Percentiles rank a stretch among this genome's conserved stretches.
Conservation (phyloP, 2,888 invertebrate species). For the Erebia palarica region DNA sequence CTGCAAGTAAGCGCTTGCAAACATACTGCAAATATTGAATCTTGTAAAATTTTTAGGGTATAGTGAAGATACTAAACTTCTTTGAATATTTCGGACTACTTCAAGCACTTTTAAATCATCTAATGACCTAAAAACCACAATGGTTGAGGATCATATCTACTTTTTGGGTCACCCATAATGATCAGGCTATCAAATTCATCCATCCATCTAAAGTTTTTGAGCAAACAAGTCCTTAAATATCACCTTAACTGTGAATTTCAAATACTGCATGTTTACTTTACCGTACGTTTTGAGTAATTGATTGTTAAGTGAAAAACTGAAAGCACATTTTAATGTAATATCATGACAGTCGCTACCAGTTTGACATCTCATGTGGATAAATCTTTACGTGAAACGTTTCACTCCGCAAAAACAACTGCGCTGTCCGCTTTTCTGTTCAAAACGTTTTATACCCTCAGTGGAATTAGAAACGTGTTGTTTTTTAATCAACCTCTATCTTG, state of each 20-base stretch:
- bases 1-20: not conserved
- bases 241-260: too few relatives aligned
- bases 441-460: constrained; percentile 38
- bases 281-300: too few relatives aligned
- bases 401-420: constrained; percentile 51
- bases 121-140: not conserved
- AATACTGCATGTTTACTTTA: too few relatives aligned
- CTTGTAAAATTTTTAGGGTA: not conserved
- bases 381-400: constrained; percentile 45
- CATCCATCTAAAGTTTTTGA: too few relatives aligned
- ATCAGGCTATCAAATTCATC: too few relatives aligned
- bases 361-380: constrained; percentile 14
- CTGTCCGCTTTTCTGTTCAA: constrained; percentile 49
- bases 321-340: not conserved
- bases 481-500: constrained; percentile 38
- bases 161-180: not conserved
- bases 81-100: too few relatives aligned
- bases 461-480: constrained; percentile 40
- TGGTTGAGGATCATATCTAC: not conserved
- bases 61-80: not conserved
- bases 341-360: not conserved
- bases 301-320: not conserved
- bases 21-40: not conserved
- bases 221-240: too few relatives aligned
- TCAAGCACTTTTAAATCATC: not conserved